These are phyloP conservation scores for Neogobius melanostomus DNA, from an alignment of 2,113 vertebrate species.

Conservation along the genomic window DNA sequence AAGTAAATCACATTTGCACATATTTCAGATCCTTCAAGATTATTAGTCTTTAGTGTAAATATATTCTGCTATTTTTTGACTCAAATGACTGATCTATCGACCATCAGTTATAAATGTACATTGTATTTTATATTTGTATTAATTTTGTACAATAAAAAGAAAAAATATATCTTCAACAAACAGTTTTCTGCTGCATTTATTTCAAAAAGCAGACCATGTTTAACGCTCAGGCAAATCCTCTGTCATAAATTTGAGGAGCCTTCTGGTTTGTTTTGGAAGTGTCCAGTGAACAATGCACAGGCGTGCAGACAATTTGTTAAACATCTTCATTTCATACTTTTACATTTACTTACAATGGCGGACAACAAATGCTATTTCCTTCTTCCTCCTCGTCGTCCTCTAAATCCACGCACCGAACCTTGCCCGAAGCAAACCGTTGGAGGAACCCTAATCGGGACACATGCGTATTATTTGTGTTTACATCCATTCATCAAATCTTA, in stretches of 20 bases:
- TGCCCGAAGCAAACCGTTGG: conserved; percentile 84
- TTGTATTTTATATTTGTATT: conserved; percentile 57
- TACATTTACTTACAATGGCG: conserved; percentile 2
- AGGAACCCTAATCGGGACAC: conserved; percentile 77
- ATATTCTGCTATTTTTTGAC: conserved; percentile 45
- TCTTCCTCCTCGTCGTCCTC: conserved; percentile 72
- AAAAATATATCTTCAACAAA: neutral
- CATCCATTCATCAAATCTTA: neutral
- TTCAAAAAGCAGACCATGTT: neutral
- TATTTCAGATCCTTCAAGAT: conserved; percentile 7
- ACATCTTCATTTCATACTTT: neutral
- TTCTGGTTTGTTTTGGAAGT: neutral
- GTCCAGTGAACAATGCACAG: neutral
- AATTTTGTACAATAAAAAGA: conserved; percentile 54
- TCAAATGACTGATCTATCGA: conserved; percentile 17
- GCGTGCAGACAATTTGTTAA: neutral
- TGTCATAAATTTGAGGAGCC: no score
- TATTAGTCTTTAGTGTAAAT: conserved; percentile 14
- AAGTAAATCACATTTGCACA: conserved; percentile 40
- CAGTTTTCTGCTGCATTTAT: neutral
- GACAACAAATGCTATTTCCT: conserved; percentile 74
- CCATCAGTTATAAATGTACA: conserved; percentile 41
- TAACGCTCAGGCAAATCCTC: no score
- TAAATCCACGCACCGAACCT: conserved; percentile 83
- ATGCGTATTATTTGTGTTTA: neutral